Percentiles rank a stretch among this genome's conserved stretches.
phyloP scores from a whole-genome alignment of 2,888 invertebrate genomes.

The Erynnis tages region DNA sequence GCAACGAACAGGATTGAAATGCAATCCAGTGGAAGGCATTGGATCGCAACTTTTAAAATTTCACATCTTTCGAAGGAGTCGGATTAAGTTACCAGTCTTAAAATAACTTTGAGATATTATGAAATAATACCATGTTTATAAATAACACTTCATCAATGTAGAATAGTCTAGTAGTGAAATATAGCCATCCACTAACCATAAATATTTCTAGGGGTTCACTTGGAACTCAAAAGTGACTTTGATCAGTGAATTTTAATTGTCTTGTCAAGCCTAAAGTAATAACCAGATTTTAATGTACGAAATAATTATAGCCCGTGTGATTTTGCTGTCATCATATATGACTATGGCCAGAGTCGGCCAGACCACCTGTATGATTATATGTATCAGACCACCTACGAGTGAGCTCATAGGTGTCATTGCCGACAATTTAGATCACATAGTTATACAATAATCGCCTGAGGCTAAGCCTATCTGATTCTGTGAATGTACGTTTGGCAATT shows the following conservation, averaged over 20 bases:
- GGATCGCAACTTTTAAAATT: conserved; percentile 23
- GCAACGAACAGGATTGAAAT: conserved; percentile 17
- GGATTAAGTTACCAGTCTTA: conserved; percentile 24
- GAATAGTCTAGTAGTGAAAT: too few species aligned
- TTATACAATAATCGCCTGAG: not conserved
- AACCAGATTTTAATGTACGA: too few species aligned
- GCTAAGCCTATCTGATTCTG: conserved; percentile 3
- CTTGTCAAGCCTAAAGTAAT: too few species aligned
- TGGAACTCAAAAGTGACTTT: too few species aligned
- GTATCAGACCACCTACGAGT: not conserved
- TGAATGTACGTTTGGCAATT: conserved; percentile 12
- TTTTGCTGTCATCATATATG: not conserved
- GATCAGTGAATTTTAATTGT: too few species aligned
- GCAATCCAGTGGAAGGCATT: conserved; percentile 20
- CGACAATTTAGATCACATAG: conserved; percentile 1
- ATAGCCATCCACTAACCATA: too few species aligned
- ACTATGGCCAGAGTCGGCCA: too few species aligned
- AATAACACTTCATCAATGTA: not conserved
- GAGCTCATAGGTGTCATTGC: not conserved
- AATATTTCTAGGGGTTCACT: too few species aligned
- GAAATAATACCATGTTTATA: conserved; percentile 4
- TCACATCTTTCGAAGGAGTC: conserved; percentile 27
- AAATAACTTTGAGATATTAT: conserved; percentile 17
- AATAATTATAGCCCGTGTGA: too few species aligned
- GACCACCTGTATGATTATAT: not conserved